phyloP scores from a whole-genome alignment of 2,888 invertebrate species.

The Ypsolopha scabrella region DNA sequence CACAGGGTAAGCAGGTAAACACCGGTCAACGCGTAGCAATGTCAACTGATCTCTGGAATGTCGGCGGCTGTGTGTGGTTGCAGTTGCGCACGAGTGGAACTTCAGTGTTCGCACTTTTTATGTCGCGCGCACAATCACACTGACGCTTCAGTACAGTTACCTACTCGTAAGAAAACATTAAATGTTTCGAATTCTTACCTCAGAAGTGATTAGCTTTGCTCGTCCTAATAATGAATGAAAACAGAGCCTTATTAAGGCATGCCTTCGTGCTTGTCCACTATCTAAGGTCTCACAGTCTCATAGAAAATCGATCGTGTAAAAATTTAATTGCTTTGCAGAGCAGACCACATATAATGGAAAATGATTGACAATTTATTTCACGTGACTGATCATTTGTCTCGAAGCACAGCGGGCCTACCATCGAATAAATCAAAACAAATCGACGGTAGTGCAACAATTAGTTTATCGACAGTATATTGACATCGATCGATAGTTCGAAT shows the following conservation, averaged over 20 bases:
- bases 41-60: background rate
- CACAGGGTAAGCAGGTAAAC: background rate
- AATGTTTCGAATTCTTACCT: background rate
- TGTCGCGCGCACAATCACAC: background rate
- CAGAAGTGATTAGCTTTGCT: too few species aligned
- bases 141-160: background rate
- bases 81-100: background rate
- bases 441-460: slow-evolving; percentile 15
- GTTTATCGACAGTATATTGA: slow-evolving; percentile 10
- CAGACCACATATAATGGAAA: background rate
- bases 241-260: too few species aligned
- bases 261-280: too few species aligned
- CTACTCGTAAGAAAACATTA: background rate
- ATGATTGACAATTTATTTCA: background rate
- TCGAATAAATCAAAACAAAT: slow-evolving; percentile 15
- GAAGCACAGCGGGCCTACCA: background rate
- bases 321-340: background rate
- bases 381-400: background rate
- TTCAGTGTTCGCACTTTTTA: background rate
- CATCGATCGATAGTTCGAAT: slow-evolving; percentile 10
- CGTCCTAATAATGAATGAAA: too few species aligned
- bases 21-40: background rate
- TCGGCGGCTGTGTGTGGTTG: background rate
- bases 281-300: too few species aligned
- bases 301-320: too few species aligned